Conservation (phyloP, 2,888 invertebrate species). For the Strigamia maritima region DNA sequence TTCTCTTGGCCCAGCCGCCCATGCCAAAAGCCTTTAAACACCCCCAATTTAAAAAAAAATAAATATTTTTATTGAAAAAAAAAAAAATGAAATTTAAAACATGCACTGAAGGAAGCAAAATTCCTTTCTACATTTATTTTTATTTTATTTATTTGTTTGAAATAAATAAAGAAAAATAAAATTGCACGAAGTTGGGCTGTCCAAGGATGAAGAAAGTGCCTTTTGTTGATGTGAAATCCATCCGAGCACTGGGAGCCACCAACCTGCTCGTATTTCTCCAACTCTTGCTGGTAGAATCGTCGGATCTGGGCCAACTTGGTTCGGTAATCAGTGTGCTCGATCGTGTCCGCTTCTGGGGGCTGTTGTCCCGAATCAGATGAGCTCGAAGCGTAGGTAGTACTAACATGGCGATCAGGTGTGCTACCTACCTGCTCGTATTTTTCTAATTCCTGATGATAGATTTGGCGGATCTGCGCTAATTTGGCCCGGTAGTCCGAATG, state of each 20-base stretch:
- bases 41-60: no score
- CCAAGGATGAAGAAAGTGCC: neutral
- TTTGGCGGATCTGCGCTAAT: constrained; percentile 95
- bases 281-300: constrained; percentile 43
- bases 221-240: constrained; percentile 17
- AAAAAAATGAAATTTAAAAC: neutral
- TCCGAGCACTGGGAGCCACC: constrained; percentile 13
- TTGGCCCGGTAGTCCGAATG: constrained; percentile 99
- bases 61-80: no score
- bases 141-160: neutral
- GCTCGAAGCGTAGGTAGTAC: constrained; percentile 36
- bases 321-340: constrained; percentile 43
- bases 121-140: neutral
- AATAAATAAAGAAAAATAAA: neutral
- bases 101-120: neutral
- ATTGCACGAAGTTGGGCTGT: constrained; percentile 4
- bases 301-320: constrained; percentile 43
- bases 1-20: neutral
- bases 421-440: constrained; percentile 88
- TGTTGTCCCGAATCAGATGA: neutral
- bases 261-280: constrained; percentile 43
- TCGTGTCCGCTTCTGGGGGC: constrained; percentile 35
- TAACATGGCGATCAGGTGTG: neutral
- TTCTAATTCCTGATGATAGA: constrained; percentile 98
- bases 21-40: neutral